phyloP scores from a whole-genome alignment of 2,797 vertebrate species.

The Chloroceryle amazona region DNA sequence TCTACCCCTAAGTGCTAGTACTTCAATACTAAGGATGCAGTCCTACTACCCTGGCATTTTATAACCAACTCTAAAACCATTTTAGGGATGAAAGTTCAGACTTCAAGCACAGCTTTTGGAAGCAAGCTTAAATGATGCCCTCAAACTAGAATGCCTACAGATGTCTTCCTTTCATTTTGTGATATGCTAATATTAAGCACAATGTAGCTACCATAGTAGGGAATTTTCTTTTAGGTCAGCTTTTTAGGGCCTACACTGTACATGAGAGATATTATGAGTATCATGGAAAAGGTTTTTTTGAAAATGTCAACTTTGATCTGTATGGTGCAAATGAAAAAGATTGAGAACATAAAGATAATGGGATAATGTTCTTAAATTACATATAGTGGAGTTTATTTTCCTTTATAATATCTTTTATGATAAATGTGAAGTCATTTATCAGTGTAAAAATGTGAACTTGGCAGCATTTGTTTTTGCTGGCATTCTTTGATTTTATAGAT shows the following conservation, averaged over 20 bases:
- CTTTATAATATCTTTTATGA: slow-evolving; percentile 1
- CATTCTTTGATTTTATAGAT: slow-evolving; percentile 31
- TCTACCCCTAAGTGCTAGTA: neutral
- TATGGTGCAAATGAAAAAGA: neutral
- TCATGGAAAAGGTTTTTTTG: neutral
- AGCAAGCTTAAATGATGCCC: neutral
- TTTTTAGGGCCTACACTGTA: neutral
- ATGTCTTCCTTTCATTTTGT: neutral
- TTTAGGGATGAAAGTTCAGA: neutral
- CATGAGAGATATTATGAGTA: neutral
- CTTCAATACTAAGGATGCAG: neutral
- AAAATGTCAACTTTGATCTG: neutral
- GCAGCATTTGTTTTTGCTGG: neutral
- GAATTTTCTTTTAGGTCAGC: neutral
- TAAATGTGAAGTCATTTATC: neutral
- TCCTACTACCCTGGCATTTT: neutral
- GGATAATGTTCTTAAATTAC: slow-evolving; percentile 25
- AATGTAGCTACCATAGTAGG: neutral
- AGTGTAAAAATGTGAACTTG: neutral
- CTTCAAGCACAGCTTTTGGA: neutral
- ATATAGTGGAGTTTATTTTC: slow-evolving; percentile 10
- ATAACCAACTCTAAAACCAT: neutral
- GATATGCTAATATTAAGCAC: neutral
- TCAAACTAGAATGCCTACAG: neutral
- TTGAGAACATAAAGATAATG: slow-evolving; percentile 26